Conservation (phyloP, 1,140 invertebrate species). For the Druon quercuslanigerum region DNA sequence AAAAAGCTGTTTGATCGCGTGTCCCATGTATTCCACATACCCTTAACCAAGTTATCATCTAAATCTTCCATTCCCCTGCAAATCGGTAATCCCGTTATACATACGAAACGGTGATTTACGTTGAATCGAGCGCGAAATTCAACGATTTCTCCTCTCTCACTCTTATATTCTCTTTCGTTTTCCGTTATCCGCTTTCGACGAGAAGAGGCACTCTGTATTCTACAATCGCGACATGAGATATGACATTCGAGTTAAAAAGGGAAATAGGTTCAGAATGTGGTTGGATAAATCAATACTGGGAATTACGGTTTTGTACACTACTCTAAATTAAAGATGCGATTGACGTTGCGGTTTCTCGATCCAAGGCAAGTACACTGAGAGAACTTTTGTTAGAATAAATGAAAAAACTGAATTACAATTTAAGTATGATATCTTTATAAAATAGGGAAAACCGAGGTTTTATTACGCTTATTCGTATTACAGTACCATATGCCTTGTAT, state of each 20-base stretch:
- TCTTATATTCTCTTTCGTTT: not conserved
- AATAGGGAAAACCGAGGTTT: too few species aligned
- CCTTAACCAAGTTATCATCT: not conserved
- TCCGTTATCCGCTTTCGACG: conserved; percentile 25
- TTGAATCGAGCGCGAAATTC: conserved; percentile 26
- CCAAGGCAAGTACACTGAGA: not conserved
- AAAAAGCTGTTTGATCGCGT: too few species aligned
- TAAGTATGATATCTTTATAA: too few species aligned
- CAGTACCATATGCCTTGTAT: too few species aligned
- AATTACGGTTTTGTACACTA: not conserved
- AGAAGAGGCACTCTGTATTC: conserved; percentile 30
- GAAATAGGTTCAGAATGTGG: not conserved
- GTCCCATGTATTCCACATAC: too few species aligned
- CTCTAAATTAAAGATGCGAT: conserved; percentile 5
- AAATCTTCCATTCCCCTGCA: not conserved
- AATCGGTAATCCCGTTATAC: conserved; percentile 11
- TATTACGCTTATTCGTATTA: too few species aligned
- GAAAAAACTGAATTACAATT: too few species aligned
- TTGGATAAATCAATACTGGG: conserved; percentile 3
- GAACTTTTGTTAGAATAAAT: too few species aligned
- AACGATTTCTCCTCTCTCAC: not conserved
- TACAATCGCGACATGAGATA: conserved; percentile 19
- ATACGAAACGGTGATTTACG: conserved; percentile 22
- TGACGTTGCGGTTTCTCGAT: not conserved
- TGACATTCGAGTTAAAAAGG: conserved; percentile 23